Evolutionary conservation across 1,140 invertebrate species (phyloP).

Genomic region (Drosophila pseudoobscura): DNA sequence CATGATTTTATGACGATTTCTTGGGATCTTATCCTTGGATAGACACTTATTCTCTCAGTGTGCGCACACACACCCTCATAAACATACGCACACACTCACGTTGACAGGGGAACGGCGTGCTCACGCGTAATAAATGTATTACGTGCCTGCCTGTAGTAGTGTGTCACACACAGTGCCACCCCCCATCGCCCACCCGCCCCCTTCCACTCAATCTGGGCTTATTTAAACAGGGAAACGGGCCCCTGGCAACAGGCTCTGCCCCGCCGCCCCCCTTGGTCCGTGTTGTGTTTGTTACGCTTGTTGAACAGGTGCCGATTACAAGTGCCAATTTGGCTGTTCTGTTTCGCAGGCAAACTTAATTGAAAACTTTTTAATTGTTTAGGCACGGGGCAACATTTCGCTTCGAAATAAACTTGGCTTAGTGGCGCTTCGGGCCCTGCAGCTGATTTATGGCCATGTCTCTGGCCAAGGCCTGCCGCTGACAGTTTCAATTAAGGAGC

Average conservation of each 20-base stretch:
- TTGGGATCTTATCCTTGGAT: too few species aligned
- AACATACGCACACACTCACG: constrained; percentile 24
- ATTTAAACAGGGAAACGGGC: constrained; percentile 46
- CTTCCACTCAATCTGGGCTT: constrained; percentile 38
- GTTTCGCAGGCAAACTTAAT: constrained; percentile 61
- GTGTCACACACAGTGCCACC: background rate
- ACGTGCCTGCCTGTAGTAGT: constrained; percentile 49
- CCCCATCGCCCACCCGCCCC: background rate
- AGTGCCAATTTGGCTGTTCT: constrained; percentile 63
- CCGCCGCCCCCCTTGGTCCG: too few species aligned
- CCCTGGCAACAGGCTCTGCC: too few species aligned
- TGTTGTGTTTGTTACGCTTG: constrained; percentile 58
- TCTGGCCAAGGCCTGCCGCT: constrained; percentile 47
- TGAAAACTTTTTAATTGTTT: constrained; percentile 80
- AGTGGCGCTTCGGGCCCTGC: constrained; percentile 38
- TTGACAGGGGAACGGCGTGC: constrained; percentile 34
- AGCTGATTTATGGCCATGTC: constrained; percentile 64
- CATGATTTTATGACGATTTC: too few species aligned
- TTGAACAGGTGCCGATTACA: constrained; percentile 81
- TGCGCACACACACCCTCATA: too few species aligned
- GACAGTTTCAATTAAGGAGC: constrained; percentile 74
- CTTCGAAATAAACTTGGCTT: constrained; percentile 57
- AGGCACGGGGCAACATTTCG: constrained; percentile 45
- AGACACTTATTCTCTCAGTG: too few species aligned
- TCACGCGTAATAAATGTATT: constrained; percentile 77